These are phyloP conservation scores for Botia almorhae DNA, from an alignment of 2,797 vertebrate species.

Conservation along the genomic window DNA sequence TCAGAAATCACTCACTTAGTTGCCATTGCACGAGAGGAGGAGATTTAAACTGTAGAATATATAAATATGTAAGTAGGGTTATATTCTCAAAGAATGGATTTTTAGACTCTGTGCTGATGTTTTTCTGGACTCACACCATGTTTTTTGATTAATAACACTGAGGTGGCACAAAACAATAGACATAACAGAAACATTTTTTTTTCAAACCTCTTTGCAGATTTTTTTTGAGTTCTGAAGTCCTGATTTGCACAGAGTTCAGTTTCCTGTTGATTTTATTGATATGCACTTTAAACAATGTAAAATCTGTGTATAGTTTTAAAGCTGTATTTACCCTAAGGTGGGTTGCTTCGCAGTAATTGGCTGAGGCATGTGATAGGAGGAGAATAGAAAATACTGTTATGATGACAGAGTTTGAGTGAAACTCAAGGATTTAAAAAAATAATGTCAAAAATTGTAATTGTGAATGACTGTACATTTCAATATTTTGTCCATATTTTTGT, in stretches of 20 bases:
- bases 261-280: no score
- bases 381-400: background rate
- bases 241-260: no score
- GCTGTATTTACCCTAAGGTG: background rate
- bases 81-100: conserved; percentile 6
- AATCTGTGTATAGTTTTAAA: no score
- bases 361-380: background rate
- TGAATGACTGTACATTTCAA: no score
- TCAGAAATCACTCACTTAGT: conserved; percentile 14
- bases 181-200: background rate
- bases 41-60: background rate
- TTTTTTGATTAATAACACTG: conserved; percentile 3
- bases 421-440: background rate
- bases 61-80: conserved; percentile 5
- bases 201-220: background rate
- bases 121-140: background rate
- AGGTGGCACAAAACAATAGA: background rate
- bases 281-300: no score
- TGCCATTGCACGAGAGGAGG: background rate
- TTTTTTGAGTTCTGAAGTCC: no score
- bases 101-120: background rate
- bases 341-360: background rate
- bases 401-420: background rate
- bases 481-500: no score
- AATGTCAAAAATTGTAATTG: no score